Percentiles rank a stretch among this genome's conserved stretches.
phyloP scores from a whole-genome alignment of 1,140 invertebrate species.

The Drosophila cardini region DNA sequence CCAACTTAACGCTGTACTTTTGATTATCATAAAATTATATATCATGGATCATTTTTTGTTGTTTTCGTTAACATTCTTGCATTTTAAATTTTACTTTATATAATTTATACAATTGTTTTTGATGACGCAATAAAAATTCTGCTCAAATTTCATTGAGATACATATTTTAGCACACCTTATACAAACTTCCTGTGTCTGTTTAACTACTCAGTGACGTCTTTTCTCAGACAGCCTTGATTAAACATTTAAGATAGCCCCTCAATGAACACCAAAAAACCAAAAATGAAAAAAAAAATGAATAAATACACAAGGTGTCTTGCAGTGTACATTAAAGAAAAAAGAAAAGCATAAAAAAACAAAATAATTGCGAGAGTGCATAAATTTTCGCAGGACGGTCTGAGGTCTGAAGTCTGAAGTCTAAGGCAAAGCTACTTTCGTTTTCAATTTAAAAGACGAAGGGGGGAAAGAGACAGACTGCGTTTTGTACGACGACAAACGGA shows the following conservation, averaged over 20 bases:
- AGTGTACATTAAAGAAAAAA: constrained; percentile 22
- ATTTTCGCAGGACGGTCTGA: constrained; percentile 56
- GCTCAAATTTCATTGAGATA: no score
- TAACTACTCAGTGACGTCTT: background rate
- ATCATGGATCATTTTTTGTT: no score
- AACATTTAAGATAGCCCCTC: constrained; percentile 19
- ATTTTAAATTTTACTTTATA: no score
- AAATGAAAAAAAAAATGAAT: constrained; percentile 5
- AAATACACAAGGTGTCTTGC: constrained; percentile 44
- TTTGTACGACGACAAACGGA: constrained; percentile 21
- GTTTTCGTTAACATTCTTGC: no score
- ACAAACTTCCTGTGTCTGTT: background rate
- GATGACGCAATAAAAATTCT: no score
- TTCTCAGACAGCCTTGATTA: constrained; percentile 1
- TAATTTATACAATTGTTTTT: no score
- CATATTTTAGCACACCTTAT: background rate
- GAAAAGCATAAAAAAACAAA: constrained; percentile 38
- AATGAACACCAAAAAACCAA: no score
- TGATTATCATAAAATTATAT: no score
- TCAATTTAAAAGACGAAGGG: constrained; percentile 73
- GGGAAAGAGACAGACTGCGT: constrained; percentile 55
- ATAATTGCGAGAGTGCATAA: constrained; percentile 79
- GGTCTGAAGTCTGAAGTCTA: constrained; percentile 2
- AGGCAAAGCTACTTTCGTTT: constrained; percentile 76
- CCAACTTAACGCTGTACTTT: no score